A percentile compares a stretch with the other conserved stretches of the same genome.
phyloP scores from a whole-genome alignment of 1,140 invertebrate species.

The Limonius californicus region DNA sequence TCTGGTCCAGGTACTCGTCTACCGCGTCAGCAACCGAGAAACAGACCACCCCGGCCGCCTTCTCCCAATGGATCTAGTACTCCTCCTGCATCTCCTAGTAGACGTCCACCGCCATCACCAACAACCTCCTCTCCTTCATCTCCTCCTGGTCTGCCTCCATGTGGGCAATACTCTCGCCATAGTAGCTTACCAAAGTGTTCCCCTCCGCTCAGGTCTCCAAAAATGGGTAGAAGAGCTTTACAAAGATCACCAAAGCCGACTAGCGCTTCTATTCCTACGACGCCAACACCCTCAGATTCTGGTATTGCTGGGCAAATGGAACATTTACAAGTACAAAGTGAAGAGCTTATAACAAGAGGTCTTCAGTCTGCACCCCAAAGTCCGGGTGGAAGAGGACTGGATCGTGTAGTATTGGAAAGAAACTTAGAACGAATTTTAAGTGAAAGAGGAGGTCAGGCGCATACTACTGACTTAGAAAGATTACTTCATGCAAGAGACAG shows the following conservation, averaged over 20 bases:
- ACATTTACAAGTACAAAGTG: conserved; percentile 33
- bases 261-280: conserved; percentile 37
- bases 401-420: conserved; percentile 57
- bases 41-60: conserved; percentile 51
- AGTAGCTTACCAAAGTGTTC: conserved; percentile 27
- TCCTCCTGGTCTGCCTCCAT: conserved; percentile 39
- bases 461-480: conserved; percentile 48
- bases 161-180: conserved; percentile 26
- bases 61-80: conserved; percentile 52
- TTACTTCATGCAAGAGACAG: conserved; percentile 56
- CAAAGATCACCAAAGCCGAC: conserved; percentile 47
- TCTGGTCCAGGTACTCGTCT: conserved; percentile 61
- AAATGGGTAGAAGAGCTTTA: conserved; percentile 54
- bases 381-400: conserved; percentile 49
- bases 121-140: conserved; percentile 43
- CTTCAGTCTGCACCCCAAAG: conserved; percentile 44
- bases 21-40: conserved; percentile 44
- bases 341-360: conserved; percentile 41
- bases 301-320: conserved; percentile 18
- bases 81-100: conserved; percentile 48
- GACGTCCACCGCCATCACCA: conserved; percentile 47
- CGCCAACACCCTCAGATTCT: conserved; percentile 39
- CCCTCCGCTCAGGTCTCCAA: conserved; percentile 51
- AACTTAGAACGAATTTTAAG: conserved; percentile 56
- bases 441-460: conserved; percentile 30